Percentiles rank a stretch among this genome's conserved stretches.
These are phyloP conservation scores for Drosophila arawakana DNA, from an alignment of 1,140 invertebrate genomes.

Conservation along the genomic window DNA sequence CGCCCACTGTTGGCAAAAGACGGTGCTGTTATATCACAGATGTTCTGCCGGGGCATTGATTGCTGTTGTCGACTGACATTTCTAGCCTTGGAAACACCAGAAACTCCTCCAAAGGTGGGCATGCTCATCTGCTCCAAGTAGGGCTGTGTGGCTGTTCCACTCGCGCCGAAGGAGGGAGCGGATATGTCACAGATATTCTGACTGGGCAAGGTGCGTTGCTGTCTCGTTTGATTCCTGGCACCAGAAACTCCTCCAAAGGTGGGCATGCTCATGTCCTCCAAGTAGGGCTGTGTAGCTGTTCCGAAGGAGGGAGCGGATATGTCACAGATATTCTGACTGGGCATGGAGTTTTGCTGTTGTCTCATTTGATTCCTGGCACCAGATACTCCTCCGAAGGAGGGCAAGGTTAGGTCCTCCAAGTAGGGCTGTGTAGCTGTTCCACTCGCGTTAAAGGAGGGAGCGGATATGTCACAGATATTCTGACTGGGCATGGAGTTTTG, in stretches of 20 bases:
- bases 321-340: constrained; percentile 3
- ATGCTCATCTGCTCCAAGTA: constrained; percentile 16
- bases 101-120: constrained; percentile 26
- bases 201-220: constrained; percentile 4
- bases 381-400: constrained; percentile 19
- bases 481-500: background rate
- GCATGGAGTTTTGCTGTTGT: background rate
- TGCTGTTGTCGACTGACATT: background rate
- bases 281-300: background rate
- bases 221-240: background rate
- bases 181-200: constrained; percentile 12
- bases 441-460: background rate
- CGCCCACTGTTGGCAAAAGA: background rate
- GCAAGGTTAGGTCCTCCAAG: constrained; percentile 21
- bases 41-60: constrained; percentile 12
- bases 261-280: constrained; percentile 22
- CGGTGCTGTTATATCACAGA: background rate
- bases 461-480: constrained; percentile 6
- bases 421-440: background rate
- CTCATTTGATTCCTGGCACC: background rate
- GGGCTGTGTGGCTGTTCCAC: background rate
- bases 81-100: background rate
- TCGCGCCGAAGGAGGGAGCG: background rate
- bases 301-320: background rate
- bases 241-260: constrained; percentile 19